Conservation (phyloP, 2,888 invertebrate genomes). For the Tipula confusa region DNA sequence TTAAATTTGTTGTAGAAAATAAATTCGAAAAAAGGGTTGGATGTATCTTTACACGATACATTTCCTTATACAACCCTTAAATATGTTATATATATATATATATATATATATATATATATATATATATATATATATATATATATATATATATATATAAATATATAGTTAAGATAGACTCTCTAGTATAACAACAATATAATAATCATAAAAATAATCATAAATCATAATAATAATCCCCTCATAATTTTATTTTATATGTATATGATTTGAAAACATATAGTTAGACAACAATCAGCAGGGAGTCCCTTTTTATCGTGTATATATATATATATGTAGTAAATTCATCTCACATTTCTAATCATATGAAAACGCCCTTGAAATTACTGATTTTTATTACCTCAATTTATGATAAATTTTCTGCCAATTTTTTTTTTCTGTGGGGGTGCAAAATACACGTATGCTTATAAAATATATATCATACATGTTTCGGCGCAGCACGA, state of each 20-base stretch:
- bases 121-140: too few species aligned
- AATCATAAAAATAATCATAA: conserved; percentile 6
- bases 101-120: too few species aligned
- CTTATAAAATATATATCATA: too few species aligned
- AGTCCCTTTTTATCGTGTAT: neutral
- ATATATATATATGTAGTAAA: too few species aligned
- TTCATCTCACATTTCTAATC: neutral
- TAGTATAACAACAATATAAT: neutral
- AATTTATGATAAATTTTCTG: neutral
- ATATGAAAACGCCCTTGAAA: conserved; percentile 6
- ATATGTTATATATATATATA: too few species aligned
- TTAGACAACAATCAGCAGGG: neutral
- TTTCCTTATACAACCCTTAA: neutral
- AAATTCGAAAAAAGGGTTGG: neutral
- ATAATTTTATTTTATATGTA: neutral
- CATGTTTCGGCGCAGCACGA: neutral
- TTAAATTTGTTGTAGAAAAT: neutral
- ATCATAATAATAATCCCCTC: neutral
- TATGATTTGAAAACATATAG: neutral
- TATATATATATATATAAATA: too few species aligned
- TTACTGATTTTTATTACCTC: neutral
- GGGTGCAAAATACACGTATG: neutral
- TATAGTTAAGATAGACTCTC: neutral
- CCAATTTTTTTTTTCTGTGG: neutral
- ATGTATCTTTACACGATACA: neutral